Conservation (phyloP, 2,797 vertebrate genomes). For the Alectoris magna region DNA sequence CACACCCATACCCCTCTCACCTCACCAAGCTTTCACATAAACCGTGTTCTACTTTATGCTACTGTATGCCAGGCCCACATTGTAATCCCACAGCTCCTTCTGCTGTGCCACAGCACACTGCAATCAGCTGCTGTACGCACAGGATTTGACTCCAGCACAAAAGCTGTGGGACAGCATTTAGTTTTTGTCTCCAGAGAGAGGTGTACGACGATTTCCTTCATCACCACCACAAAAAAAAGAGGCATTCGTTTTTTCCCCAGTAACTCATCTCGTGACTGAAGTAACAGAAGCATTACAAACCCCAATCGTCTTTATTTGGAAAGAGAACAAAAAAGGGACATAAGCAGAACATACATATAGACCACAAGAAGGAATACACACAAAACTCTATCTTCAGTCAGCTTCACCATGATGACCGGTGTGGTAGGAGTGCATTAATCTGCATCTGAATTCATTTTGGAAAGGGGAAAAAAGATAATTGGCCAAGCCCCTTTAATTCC, state of each 20-base stretch:
- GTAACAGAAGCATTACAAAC: not conserved
- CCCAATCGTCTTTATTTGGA: not conserved
- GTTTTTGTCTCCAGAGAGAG: not conserved
- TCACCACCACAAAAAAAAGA: not conserved
- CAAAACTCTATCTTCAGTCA: not conserved
- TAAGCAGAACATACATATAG: not conserved
- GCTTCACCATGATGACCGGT: not conserved
- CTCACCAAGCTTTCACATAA: not conserved
- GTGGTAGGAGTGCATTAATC: not conserved
- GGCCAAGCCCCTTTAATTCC: not conserved
- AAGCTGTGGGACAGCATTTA: not conserved
- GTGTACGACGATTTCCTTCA: not conserved
- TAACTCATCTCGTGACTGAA: not conserved
- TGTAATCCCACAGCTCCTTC: not conserved
- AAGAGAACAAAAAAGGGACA: not conserved
- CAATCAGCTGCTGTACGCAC: fast-evolving
- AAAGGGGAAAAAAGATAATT: not conserved
- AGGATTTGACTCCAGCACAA: not conserved
- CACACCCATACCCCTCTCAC: not conserved
- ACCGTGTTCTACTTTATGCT: not conserved
- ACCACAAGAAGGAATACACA: fast-evolving
- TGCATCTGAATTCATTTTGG: not conserved
- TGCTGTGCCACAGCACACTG: not conserved
- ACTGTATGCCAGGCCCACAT: not conserved
- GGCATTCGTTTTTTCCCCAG: not conserved